A percentile compares a stretch with the other conserved stretches of the same genome.
phyloP scores from a whole-genome alignment of 1,140 invertebrate genomes.

The Hesperophylax magnus region DNA sequence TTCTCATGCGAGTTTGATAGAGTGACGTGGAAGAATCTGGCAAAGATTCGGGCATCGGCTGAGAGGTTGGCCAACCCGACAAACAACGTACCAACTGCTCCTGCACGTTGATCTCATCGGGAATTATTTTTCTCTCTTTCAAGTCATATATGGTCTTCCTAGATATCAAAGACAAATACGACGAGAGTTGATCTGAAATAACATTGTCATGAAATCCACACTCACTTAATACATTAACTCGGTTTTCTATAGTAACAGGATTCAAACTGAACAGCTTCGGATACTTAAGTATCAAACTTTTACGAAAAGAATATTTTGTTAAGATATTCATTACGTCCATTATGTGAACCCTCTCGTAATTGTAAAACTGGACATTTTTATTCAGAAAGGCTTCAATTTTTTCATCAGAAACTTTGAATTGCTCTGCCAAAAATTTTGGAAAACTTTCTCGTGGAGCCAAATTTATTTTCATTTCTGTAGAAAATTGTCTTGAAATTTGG shows the following conservation, averaged over 20 bases:
- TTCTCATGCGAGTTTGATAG: conserved; percentile 62
- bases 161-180: conserved; percentile 63
- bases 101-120: conserved; percentile 62
- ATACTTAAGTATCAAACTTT: conserved; percentile 58
- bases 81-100: conserved; percentile 65
- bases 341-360: neutral
- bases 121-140: conserved; percentile 61
- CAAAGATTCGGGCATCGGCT: conserved; percentile 61
- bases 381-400: conserved; percentile 11
- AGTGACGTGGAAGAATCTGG: conserved; percentile 61
- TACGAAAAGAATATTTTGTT: neutral
- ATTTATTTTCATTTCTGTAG: conserved; percentile 19
- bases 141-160: conserved; percentile 63
- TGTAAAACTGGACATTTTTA: conserved; percentile 19
- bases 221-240: conserved; percentile 63
- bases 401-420: conserved; percentile 10
- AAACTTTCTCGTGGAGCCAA: neutral
- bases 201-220: conserved; percentile 62
- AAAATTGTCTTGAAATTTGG: neutral
- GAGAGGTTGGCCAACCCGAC: conserved; percentile 63
- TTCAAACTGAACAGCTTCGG: conserved; percentile 62
- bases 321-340: neutral
- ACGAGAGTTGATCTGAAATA: conserved; percentile 57
- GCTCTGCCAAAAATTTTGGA: conserved; percentile 14
- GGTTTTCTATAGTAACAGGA: conserved; percentile 63